Evolutionary conservation across 2,888 invertebrate species (phyloP), one percentile per base, ranked within the genome.

Genomic region (Phortica okadai): DNA sequence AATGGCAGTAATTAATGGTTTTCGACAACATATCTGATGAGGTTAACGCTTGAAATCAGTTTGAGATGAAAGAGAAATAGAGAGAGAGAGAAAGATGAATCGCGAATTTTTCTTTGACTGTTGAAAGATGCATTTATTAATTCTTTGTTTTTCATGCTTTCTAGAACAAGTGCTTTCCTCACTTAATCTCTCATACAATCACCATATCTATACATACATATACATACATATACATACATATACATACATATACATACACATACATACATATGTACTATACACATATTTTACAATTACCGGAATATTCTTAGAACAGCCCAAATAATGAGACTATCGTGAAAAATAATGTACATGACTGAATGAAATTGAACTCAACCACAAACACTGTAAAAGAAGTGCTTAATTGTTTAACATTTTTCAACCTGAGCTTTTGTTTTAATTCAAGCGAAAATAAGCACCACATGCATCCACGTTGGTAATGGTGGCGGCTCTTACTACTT

Each of bases 331-430:
- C 33, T 33, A 21, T 21, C 21, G 21, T 21, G 33, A 33, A 33
- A 33, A 33, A 1, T 33, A 5, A 1, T 33, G 2, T 2, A 33
- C 33, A 33, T 33, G 4, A 33, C 1, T 33, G 33, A 33, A 59
- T 69, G 69, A 42, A 25, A 6, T 54, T 33, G 14, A 25, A 72
- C 72, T 14, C 59, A 73, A 62, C 66, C 72, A 59, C 44, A 76
- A 73, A 74, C 14, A 33, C 14, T 56, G 14, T 67, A 1, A 62
- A 25, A 72, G 80, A 85, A 85, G 79, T 85, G 82, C 79, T 80
- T 87, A 87, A 87, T 87, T 87, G 84, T 85, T 80, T 80, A 77
- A 82, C 82, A 85, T 85, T 85, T 87, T 82, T 85, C 84, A 85
- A 85, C 78, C 84, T 77, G 80, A 78, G 84, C 54, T 54, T 8